A percentile compares a stretch with the other conserved stretches of the same genome.
phyloP scores from a whole-genome alignment of 2,888 invertebrate genomes.

The Cephus nigrinus region DNA sequence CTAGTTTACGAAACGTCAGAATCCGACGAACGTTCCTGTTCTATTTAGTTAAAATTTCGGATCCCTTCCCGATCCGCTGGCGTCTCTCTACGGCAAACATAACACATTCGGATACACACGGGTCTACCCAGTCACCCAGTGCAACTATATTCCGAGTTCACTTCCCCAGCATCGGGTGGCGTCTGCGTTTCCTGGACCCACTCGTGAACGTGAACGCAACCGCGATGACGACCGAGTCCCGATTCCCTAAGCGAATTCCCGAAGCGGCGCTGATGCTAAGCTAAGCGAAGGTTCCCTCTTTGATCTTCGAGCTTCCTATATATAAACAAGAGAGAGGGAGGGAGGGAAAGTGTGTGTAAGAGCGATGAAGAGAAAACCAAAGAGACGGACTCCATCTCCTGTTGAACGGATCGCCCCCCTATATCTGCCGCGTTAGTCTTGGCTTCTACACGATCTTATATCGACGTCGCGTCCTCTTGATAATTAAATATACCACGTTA shows the following conservation, averaged over 20 bases:
- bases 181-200: neutral
- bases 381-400: slow-evolving; percentile 34
- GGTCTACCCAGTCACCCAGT: neutral
- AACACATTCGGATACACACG: slow-evolving; percentile 4
- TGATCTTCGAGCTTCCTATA: slow-evolving; percentile 63
- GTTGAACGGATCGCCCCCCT: no score
- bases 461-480: no score
- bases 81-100: slow-evolving; percentile 10
- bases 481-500: no score
- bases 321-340: slow-evolving; percentile 49
- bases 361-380: slow-evolving; percentile 16
- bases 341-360: slow-evolving; percentile 9
- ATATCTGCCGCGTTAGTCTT: no score
- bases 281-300: slow-evolving; percentile 60
- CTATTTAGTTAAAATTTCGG: neutral
- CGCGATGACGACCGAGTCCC: neutral
- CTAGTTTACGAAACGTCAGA: neutral
- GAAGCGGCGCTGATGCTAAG: slow-evolving; percentile 50
- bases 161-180: neutral
- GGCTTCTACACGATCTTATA: no score
- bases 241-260: neutral
- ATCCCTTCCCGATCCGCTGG: neutral
- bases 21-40: neutral
- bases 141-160: neutral
- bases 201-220: neutral